These are phyloP conservation scores for Eubasilissa splendida DNA, from an alignment of 2,888 invertebrate species.

Conservation along the genomic window DNA sequence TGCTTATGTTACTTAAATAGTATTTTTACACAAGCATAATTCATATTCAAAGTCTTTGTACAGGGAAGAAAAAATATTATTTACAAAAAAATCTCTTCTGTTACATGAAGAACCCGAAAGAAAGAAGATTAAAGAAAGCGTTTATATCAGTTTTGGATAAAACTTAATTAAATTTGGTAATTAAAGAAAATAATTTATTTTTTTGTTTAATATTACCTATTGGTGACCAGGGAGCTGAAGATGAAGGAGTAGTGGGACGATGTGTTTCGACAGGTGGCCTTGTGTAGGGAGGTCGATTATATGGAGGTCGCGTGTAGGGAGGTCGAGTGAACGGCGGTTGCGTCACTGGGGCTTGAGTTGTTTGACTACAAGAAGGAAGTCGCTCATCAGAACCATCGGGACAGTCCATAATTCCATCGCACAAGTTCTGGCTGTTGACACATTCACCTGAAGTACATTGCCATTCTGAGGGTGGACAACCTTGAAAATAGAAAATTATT, in stretches of 20 bases:
- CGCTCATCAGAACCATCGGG: slow-evolving; percentile 73
- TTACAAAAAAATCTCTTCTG: no score
- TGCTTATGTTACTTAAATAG: neutral
- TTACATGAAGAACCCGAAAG: no score
- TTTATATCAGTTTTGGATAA: no score
- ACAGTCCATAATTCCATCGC: slow-evolving; percentile 76
- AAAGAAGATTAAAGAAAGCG: no score
- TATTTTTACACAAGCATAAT: no score
- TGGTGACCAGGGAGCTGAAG: slow-evolving; percentile 53
- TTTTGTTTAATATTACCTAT: slow-evolving; percentile 12
- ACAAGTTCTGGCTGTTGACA: slow-evolving; percentile 66
- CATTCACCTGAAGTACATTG: slow-evolving; percentile 68
- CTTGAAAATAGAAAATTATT: slow-evolving; percentile 32
- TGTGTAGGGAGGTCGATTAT: slow-evolving; percentile 64
- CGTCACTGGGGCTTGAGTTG: slow-evolving; percentile 58
- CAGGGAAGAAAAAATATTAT: no score
- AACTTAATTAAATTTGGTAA: no score
- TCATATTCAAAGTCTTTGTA: no score
- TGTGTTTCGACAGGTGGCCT: slow-evolving; percentile 62
- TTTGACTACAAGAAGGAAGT: slow-evolving; percentile 55
- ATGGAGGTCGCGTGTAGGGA: slow-evolving; percentile 60
- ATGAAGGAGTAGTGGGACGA: no score
- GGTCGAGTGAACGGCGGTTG: slow-evolving; percentile 62
- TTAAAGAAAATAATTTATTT: no score
- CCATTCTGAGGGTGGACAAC: slow-evolving; percentile 63